These are phyloP conservation scores for Myanophis thanlyinensis DNA, from an alignment of 2,113 vertebrate genomes.

Conservation along the genomic window DNA sequence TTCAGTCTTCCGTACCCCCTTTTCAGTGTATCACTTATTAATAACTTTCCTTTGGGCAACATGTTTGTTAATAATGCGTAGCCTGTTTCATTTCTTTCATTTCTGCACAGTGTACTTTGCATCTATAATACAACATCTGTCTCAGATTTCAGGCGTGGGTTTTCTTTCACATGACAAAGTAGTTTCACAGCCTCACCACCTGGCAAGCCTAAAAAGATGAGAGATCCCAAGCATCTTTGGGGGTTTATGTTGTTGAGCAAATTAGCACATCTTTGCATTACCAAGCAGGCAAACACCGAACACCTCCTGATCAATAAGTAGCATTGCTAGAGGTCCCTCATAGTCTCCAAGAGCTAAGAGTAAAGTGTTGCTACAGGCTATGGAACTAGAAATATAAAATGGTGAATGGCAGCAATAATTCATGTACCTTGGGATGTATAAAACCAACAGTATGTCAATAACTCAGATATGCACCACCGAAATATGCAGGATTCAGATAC, in stretches of 20 bases:
- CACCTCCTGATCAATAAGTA: constrained; percentile 60
- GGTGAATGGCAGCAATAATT: constrained; percentile 69
- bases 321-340: constrained; percentile 56
- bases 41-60: constrained; percentile 26
- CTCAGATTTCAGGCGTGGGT: constrained; percentile 8
- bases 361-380: constrained; percentile 65
- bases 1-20: constrained; percentile 17
- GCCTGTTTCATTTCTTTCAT: not conserved
- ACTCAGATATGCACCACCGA: constrained; percentile 54
- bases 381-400: constrained; percentile 63
- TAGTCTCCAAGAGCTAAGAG: constrained; percentile 39
- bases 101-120: not conserved
- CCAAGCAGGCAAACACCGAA: constrained; percentile 51
- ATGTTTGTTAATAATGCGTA: not conserved
- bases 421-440: constrained; percentile 66
- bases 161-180: constrained; percentile 23
- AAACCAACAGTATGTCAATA: constrained; percentile 69
- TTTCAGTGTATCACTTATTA: constrained; percentile 18
- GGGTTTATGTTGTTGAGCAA: constrained; percentile 49
- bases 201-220: constrained; percentile 35
- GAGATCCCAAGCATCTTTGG: constrained; percentile 37
- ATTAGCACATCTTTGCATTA: constrained; percentile 64
- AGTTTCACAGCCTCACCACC: not conserved
- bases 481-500: constrained; percentile 59
- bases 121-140: constrained; percentile 21